Percentiles rank a stretch among this genome's conserved stretches.
Evolutionary conservation across 2,797 vertebrate genomes (phyloP).

Genomic region (Chlorospingus semifuscus): DNA sequence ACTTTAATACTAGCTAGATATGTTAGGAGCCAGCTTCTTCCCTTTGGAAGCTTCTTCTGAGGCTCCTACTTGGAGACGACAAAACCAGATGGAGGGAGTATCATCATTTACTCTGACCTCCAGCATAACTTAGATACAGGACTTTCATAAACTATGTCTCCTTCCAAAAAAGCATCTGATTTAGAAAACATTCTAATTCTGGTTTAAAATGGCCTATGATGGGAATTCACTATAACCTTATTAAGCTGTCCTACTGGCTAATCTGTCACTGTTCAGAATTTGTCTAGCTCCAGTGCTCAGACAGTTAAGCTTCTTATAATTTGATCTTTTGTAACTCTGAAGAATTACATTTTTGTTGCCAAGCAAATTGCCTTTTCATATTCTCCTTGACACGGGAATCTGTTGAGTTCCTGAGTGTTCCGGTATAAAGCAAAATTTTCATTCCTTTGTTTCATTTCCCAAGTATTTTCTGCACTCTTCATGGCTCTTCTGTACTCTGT

Average conservation of each 20-base stretch:
- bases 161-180: neutral
- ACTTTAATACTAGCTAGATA: neutral
- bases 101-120: neutral
- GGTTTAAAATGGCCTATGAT: neutral
- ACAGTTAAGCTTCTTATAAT: constrained; percentile 24
- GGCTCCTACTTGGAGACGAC: neutral
- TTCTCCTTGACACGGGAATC: neutral
- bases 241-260: neutral
- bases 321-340: neutral
- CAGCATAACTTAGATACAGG: neutral
- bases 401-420: neutral
- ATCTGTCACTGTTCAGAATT: neutral
- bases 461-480: neutral
- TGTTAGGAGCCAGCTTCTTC: neutral
- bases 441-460: neutral
- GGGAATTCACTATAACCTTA: neutral
- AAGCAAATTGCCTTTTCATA: neutral
- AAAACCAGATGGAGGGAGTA: neutral
- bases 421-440: neutral
- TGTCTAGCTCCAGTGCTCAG: neutral
- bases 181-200: neutral
- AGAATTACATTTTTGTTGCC: neutral
- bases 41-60: neutral
- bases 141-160: neutral
- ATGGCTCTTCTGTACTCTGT: neutral